These are phyloP conservation scores for Amaurobius ferox DNA, from an alignment of 2,888 invertebrate genomes.

Conservation along the genomic window DNA sequence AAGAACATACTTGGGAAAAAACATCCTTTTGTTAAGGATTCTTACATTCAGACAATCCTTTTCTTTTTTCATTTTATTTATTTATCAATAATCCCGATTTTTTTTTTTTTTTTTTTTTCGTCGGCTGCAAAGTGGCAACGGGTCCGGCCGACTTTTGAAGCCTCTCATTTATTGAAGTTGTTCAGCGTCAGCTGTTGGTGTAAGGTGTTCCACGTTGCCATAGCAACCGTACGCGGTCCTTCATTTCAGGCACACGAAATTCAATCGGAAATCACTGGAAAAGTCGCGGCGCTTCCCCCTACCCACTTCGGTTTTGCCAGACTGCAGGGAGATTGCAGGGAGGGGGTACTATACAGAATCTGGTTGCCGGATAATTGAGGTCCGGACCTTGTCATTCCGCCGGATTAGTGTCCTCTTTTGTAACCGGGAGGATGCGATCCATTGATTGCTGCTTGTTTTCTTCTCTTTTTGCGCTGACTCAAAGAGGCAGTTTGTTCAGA, in stretches of 20 bases:
- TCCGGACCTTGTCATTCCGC: conserved; percentile 71
- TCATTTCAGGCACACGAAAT: conserved; percentile 47
- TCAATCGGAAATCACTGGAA: conserved; percentile 68
- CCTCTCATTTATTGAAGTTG: conserved; percentile 67
- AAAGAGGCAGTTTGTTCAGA: conserved; percentile 17
- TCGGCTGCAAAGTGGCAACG: conserved; percentile 41
- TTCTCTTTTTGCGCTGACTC: conserved; percentile 40
- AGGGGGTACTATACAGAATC: conserved; percentile 13
- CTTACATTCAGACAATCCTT: conserved; percentile 21
- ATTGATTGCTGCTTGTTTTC: conserved; percentile 53
- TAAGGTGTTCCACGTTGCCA: conserved; percentile 56
- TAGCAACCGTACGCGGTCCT: conserved; percentile 59
- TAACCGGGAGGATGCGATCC: conserved; percentile 33
- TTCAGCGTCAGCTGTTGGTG: conserved; percentile 69
- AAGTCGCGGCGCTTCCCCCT: conserved; percentile 34
- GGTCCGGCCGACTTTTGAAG: conserved; percentile 30
- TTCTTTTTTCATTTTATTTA: conserved; percentile 36
- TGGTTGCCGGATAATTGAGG: conserved; percentile 71
- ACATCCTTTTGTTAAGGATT: conserved; percentile 42
- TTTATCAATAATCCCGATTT: conserved; percentile 66
- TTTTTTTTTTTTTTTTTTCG: conserved; percentile 22
- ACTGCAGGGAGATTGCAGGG: conserved; percentile 12
- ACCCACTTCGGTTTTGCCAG: conserved; percentile 30
- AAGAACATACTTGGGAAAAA: conserved; percentile 21
- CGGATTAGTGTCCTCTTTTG: conserved; percentile 71